Evolutionary conservation across 2,797 vertebrate genomes (phyloP), one percentile per base, ranked within the genome.

Genomic region (Cyprinodon diabolis): DNA sequence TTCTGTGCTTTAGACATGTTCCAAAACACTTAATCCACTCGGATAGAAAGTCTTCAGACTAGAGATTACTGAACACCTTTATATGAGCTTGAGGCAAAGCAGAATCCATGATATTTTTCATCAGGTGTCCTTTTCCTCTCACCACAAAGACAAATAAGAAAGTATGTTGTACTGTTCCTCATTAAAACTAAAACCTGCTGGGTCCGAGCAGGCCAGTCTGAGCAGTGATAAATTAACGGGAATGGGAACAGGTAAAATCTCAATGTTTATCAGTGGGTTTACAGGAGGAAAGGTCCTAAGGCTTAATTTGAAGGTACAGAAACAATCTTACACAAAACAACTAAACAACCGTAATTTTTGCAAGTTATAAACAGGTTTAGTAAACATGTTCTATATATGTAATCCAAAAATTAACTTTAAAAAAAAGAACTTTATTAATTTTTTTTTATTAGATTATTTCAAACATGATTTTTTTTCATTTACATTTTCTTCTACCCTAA

Each of bases 161-260:
- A 12, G 66, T 37, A 68, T 43, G 52, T 57, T 56, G 0, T 55
- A 12, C 54, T 57, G 37, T 30, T 25, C 23, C 54, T 70, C 17
- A 70, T 47, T 70, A 57, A 30, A 69, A 19, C 13, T 30, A 47
- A 54, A 51, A 70, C 68, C 55, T 69, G 68, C 52, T 69, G 68
- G 52, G 52, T 69, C 52, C n/a, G 6, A 12, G 54, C 23, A 23
- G 40, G n/a, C 40, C 21, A 2, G 40, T 23, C 21, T 45, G 52
- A 17, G 45, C 68, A 30, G 68, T 47, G 43, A 70, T 57, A 19
- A 57, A 57, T n/a, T 57, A 23, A 57, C 54, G 12, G 49, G 21
- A 69, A n/a, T 45, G 23, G 13, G 21, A 69, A 43, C n/a, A 21
- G 51, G 21, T n/a, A 4, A 55, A 69, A 54, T 10, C 52, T 52